A percentile compares a stretch with the other conserved stretches of the same genome.
Conservation (phyloP, 2,113 vertebrate genomes). For the Ctenodactylus gundi region DNA sequence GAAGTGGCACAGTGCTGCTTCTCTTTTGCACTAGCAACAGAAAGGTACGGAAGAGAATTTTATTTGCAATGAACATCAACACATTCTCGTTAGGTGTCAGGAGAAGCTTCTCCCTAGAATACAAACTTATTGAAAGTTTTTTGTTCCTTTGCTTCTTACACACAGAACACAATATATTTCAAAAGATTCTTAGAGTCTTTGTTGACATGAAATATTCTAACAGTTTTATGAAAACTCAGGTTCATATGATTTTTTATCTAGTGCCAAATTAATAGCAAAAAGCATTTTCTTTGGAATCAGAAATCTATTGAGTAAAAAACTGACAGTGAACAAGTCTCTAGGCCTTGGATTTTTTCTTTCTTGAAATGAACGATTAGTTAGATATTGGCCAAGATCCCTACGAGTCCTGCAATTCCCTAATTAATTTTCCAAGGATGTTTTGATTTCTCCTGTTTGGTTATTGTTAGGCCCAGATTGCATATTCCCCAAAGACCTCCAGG, state of each 20-base stretch:
- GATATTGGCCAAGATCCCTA: background rate
- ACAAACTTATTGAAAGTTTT: conserved; percentile 61
- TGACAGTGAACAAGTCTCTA: background rate
- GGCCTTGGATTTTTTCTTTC: background rate
- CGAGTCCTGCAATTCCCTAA: background rate
- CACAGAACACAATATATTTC: background rate
- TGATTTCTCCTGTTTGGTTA: background rate
- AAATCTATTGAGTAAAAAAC: background rate
- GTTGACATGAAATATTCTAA: background rate
- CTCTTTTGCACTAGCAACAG: conserved; percentile 36
- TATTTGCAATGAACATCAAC: conserved; percentile 57
- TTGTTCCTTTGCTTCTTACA: conserved; percentile 2
- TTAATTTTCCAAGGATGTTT: background rate
- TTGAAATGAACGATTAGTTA: background rate
- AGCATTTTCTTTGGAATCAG: background rate
- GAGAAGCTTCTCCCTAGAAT: conserved; percentile 63
- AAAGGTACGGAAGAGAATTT: conserved; percentile 61
- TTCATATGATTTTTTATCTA: background rate
- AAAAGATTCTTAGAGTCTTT: background rate
- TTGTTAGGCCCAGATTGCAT: too few relatives aligned
- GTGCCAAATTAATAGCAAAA: background rate
- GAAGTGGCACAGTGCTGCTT: conserved; percentile 31
- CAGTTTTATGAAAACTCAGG: background rate
- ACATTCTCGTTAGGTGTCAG: conserved; percentile 62
- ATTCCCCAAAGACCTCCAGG: too few relatives aligned